These are phyloP conservation scores for Ophiodon elongatus DNA, from an alignment of 2,113 vertebrate genomes.

Conservation along the genomic window DNA sequence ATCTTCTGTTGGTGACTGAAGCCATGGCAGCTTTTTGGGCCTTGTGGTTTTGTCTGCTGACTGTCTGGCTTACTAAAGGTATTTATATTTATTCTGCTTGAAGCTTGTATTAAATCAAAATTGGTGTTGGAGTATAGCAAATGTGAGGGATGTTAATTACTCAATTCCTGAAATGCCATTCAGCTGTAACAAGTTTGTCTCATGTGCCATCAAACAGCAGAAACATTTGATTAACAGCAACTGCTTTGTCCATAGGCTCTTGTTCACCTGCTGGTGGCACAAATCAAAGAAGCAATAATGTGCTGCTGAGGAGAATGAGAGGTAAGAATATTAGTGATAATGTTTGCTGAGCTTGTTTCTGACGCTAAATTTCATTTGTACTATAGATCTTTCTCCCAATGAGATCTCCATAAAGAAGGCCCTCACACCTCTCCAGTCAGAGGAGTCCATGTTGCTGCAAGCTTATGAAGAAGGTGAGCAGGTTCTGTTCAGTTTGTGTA, in stretches of 20 bases:
- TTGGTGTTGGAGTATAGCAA: rapidly evolving
- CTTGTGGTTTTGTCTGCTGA: neutral
- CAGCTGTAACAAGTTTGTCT: neutral
- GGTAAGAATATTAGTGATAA: neutral
- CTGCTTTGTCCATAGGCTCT: neutral
- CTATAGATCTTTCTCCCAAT: slow-evolving; percentile 12
- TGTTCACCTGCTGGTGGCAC: neutral
- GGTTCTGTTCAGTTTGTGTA: too few relatives aligned
- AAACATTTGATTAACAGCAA: neutral
- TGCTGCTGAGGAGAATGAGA: rapidly evolving
- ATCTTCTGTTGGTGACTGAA: neutral
- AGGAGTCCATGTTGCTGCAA: neutral
- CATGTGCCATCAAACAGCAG: neutral
- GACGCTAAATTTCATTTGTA: neutral
- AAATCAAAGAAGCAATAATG: neutral
- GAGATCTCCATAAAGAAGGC: neutral
- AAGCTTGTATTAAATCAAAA: neutral
- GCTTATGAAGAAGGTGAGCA: slow-evolving; percentile 28
- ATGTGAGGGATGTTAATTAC: neutral
- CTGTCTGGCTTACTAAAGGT: slow-evolving; percentile 36
- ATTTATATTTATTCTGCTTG: neutral
- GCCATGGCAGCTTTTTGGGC: slow-evolving; percentile 8
- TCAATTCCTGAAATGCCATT: neutral
- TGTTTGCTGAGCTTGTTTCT: too few relatives aligned
- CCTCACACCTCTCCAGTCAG: slow-evolving; percentile 4